These are phyloP conservation scores for Sciurus vulgaris DNA, from an alignment of 2,797 vertebrate genomes.

Conservation along the genomic window DNA sequence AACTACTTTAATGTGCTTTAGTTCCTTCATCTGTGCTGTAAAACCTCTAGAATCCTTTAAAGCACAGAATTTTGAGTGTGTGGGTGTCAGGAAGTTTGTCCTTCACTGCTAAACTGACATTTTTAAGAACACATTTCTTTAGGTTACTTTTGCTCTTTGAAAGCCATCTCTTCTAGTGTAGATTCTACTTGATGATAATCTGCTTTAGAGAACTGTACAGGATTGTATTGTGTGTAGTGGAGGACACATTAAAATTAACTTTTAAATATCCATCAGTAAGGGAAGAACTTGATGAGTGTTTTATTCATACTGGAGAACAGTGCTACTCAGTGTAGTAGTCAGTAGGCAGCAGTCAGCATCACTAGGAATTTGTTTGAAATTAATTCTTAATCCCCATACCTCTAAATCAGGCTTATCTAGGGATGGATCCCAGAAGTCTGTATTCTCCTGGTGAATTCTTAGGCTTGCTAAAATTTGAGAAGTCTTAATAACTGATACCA, in stretches of 20 bases:
- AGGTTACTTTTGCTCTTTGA: conserved; percentile 48
- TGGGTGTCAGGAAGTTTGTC: neutral
- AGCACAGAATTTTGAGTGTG: conserved; percentile 1
- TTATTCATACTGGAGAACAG: neutral
- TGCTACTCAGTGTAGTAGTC: neutral
- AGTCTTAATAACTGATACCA: neutral
- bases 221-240: neutral
- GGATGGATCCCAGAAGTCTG: neutral
- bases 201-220: neutral
- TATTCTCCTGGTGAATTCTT: neutral
- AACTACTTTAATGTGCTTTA: neutral
- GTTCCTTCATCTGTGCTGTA: neutral
- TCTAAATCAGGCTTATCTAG: neutral
- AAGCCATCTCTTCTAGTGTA: neutral
- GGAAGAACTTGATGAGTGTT: neutral
- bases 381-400: neutral
- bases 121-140: conserved; percentile 15
- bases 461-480: neutral
- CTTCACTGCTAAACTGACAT: neutral
- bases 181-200: neutral
- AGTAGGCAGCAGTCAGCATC: neutral
- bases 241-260: neutral
- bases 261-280: neutral
- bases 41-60: conserved; percentile 19
- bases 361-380: neutral